Percentiles rank a stretch among this genome's conserved stretches.
Conservation (phyloP, 2,888 invertebrate genomes). For the Plagodis dolabraria region DNA sequence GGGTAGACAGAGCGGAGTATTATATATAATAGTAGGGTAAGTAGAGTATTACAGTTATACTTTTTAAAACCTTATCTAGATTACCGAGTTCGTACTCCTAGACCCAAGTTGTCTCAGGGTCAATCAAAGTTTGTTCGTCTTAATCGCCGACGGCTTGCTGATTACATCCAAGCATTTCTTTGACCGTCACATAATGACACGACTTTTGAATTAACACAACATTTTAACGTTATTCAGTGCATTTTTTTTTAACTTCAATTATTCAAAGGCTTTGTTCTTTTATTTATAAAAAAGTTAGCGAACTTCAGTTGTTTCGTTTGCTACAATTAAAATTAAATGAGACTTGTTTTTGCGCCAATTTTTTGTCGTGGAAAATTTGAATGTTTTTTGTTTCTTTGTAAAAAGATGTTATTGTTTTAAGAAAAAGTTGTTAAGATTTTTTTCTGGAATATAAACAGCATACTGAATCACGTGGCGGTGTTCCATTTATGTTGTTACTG, state of each 20-base stretch:
- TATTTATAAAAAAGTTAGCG: conserved; percentile 35
- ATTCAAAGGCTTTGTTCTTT: conserved; percentile 50
- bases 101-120: conserved; percentile 61
- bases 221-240: conserved; percentile 49
- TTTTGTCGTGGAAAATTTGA: too few relatives aligned
- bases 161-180: conserved; percentile 72
- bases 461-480: too few relatives aligned
- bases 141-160: conserved; percentile 74
- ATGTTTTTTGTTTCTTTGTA: too few relatives aligned
- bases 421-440: too few relatives aligned
- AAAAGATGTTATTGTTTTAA: too few relatives aligned
- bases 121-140: conserved; percentile 70
- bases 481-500: too few relatives aligned
- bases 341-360: background rate
- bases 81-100: conserved; percentile 6
- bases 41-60: too few relatives aligned
- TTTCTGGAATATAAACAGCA: too few relatives aligned
- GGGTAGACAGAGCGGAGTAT: too few relatives aligned
- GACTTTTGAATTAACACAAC: conserved; percentile 63
- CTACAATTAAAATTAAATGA: background rate
- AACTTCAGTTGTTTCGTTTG: conserved; percentile 28
- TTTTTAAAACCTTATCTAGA: conserved; percentile 10
- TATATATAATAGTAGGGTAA: too few relatives aligned
- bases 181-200: conserved; percentile 68
- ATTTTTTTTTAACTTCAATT: conserved; percentile 40